These are phyloP conservation scores for Tragelaphus imberbis DNA, from an alignment of 2,113 vertebrate genomes.

Conservation along the genomic window DNA sequence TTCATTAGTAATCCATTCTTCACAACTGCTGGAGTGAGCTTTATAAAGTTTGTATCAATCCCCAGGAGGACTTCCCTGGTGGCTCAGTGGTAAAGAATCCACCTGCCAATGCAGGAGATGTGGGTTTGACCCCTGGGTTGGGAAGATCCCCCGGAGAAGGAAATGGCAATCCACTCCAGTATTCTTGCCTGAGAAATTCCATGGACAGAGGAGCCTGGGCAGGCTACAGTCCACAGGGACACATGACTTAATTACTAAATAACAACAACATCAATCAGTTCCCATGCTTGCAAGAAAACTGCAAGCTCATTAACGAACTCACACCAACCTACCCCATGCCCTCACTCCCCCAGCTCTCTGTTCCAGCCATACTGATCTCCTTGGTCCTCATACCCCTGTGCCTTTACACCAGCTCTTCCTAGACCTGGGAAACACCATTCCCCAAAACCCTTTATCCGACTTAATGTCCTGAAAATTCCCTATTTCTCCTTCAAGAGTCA, in stretches of 20 bases:
- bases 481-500: neutral
- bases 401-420: neutral
- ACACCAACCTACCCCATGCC: neutral
- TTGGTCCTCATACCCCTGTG: neutral
- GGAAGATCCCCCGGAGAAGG: neutral
- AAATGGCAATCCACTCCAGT: neutral
- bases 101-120: neutral
- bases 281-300: neutral
- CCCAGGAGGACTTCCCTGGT: neutral
- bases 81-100: neutral
- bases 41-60: neutral
- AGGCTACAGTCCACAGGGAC: neutral
- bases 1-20: neutral
- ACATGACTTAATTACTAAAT: neutral
- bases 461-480: neutral
- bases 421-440: neutral
- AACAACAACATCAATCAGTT: neutral
- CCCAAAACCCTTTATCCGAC: neutral
- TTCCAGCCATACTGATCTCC: neutral
- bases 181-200: neutral
- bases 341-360: neutral
- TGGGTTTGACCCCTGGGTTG: rapidly evolving
- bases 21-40: neutral
- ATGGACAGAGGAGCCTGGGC: neutral
- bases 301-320: neutral